phyloP scores from a whole-genome alignment of 2,888 invertebrate species.

The Lacanobia oleracea region DNA sequence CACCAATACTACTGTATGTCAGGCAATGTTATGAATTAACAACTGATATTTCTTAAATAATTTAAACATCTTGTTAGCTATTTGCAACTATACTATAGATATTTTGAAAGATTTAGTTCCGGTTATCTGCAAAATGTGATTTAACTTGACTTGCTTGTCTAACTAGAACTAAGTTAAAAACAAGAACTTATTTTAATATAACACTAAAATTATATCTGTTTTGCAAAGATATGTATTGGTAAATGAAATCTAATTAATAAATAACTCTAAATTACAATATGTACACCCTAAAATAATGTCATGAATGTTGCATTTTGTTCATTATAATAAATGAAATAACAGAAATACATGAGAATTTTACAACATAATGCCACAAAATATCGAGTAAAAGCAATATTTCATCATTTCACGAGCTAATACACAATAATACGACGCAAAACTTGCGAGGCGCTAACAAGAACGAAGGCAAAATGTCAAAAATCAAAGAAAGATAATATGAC shows the following conservation, averaged over 20 bases:
- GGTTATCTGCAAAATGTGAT: background rate
- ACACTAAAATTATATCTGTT: conserved; percentile 14
- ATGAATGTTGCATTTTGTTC: conserved; percentile 55
- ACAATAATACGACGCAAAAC: conserved; percentile 89
- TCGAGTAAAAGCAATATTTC: conserved; percentile 52
- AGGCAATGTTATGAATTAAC: conserved; percentile 44
- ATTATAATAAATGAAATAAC: conserved; percentile 65
- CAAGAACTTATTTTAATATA: conserved; percentile 31
- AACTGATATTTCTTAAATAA: conserved; percentile 18
- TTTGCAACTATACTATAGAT: background rate
- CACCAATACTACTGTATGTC: conserved; percentile 43
- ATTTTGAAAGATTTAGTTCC: conserved; percentile 15
- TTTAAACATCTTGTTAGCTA: background rate
- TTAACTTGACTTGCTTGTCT: conserved; percentile 19
- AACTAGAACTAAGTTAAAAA: conserved; percentile 25
- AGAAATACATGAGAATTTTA: conserved; percentile 47
- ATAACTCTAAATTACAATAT: conserved; percentile 42
- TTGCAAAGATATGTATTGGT: background rate
- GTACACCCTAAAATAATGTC: conserved; percentile 52
- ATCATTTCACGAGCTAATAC: conserved; percentile 68
- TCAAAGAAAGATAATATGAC: conserved; percentile 87
- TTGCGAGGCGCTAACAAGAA: conserved; percentile 87
- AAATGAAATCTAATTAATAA: conserved; percentile 11
- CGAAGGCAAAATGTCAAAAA: conserved; percentile 87
- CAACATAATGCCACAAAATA: conserved; percentile 39